A percentile compares a stretch with the other conserved stretches of the same genome.
Conservation (phyloP, 2,113 vertebrate genomes). For the Gobio gobio region DNA sequence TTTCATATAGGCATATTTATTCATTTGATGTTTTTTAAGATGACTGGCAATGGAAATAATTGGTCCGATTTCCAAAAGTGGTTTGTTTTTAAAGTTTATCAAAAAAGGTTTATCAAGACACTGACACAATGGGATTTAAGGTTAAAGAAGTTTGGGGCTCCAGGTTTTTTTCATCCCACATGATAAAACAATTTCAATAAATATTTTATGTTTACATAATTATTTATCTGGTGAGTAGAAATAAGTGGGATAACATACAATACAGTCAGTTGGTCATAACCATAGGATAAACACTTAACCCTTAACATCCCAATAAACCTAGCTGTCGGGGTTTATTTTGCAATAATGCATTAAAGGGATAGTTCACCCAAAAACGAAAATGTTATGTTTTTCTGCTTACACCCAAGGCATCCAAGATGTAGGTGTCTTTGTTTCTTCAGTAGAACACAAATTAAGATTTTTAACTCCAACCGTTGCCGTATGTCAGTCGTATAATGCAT, state of each 20-base stretch:
- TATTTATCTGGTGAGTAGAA: too few species aligned
- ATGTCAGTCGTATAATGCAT: too few species aligned
- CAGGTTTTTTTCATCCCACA: neutral
- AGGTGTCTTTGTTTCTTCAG: too few species aligned
- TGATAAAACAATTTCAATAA: neutral
- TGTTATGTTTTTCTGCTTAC: too few species aligned
- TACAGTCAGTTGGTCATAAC: too few species aligned
- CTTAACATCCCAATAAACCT: neutral
- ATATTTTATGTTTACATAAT: neutral
- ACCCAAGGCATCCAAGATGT: too few species aligned
- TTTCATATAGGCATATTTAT: neutral
- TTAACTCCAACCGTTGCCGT: too few species aligned
- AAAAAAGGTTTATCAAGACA: neutral
- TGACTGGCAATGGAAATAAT: neutral
- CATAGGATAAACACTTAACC: too few species aligned
- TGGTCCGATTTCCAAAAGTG: constrained; percentile 5
- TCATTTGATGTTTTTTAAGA: neutral
- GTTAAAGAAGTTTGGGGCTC: neutral
- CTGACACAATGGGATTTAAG: neutral
- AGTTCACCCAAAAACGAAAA: too few species aligned
- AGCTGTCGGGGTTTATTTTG: neutral
- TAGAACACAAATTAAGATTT: too few species aligned
- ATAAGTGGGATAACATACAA: too few species aligned
- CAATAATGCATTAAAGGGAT: neutral
- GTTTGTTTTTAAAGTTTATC: neutral